These are phyloP conservation scores for Fragum fragum DNA, from an alignment of 2,888 invertebrate genomes.

Conservation along the genomic window DNA sequence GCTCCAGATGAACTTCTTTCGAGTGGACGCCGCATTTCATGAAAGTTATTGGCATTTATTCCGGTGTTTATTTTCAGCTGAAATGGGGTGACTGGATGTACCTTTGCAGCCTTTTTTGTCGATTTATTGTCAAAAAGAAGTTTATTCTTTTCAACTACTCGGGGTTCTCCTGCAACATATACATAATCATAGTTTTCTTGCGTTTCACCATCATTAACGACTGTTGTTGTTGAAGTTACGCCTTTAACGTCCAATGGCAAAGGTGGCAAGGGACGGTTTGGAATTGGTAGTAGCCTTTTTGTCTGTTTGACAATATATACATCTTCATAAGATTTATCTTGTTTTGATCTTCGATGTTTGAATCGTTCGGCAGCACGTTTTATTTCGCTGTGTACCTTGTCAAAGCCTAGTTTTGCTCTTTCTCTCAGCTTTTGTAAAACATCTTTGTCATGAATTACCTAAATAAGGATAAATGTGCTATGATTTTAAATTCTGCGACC, in stretches of 20 bases:
- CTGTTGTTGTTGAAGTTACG: not conserved
- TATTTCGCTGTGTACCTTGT: not conserved
- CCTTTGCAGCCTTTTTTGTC: not conserved
- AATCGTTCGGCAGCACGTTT: not conserved
- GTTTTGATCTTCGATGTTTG: not conserved
- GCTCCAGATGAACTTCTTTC: not conserved
- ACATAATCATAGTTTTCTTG: not conserved
- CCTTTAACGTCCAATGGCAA: not conserved
- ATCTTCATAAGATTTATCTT: not conserved
- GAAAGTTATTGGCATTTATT: too few species aligned
- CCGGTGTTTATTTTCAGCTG: not conserved
- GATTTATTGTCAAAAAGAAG: not conserved
- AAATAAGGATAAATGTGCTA: not conserved
- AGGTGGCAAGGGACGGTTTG: constrained; percentile 1
- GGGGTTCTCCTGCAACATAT: not conserved
- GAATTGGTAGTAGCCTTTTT: not conserved
- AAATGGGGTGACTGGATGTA: not conserved
- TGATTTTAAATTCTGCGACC: too few species aligned
- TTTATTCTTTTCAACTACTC: not conserved
- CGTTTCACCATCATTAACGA: not conserved
- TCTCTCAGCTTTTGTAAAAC: not conserved
- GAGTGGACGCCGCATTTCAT: not conserved
- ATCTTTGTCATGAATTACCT: not conserved
- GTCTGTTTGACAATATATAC: not conserved
- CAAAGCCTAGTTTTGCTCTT: constrained; percentile 14